Evolutionary conservation across 2,888 invertebrate genomes (phyloP).

Genomic region (Folsomia candida): DNA sequence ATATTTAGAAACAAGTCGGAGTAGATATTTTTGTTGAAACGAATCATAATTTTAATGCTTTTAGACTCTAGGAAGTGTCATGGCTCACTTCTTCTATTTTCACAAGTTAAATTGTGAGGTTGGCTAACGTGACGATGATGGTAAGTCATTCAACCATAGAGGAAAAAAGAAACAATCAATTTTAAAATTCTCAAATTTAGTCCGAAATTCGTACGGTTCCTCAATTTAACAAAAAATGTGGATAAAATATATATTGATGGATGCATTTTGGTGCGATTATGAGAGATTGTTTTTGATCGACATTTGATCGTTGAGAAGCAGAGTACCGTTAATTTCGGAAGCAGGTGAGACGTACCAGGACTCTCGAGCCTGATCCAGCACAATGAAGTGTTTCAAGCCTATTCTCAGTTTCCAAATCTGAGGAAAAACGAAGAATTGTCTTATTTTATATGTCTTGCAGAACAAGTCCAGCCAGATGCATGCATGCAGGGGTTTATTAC

Average conservation of each 20-base stretch:
- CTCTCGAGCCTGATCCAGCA: too few species aligned
- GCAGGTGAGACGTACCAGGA: not conserved
- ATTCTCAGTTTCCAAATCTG: not conserved
- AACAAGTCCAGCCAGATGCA: not conserved
- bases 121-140: too few species aligned
- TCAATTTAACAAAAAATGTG: too few species aligned
- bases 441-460: not conserved
- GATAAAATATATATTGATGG: not conserved
- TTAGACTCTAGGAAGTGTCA: slow-evolving; percentile 2
- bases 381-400: not conserved
- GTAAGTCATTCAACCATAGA: too few species aligned
- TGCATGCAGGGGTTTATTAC: not conserved
- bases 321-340: slow-evolving; percentile 5
- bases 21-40: not conserved
- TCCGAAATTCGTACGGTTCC: too few species aligned
- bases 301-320: not conserved
- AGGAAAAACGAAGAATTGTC: not conserved
- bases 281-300: not conserved
- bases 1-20: not conserved
- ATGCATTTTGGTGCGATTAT: not conserved
- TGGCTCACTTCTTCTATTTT: not conserved
- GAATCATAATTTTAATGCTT: not conserved
- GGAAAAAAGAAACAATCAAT: too few species aligned
- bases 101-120: too few species aligned
- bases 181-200: too few species aligned